Conservation (phyloP, 2,888 invertebrate genomes). For the Cyaniris semiargus region DNA sequence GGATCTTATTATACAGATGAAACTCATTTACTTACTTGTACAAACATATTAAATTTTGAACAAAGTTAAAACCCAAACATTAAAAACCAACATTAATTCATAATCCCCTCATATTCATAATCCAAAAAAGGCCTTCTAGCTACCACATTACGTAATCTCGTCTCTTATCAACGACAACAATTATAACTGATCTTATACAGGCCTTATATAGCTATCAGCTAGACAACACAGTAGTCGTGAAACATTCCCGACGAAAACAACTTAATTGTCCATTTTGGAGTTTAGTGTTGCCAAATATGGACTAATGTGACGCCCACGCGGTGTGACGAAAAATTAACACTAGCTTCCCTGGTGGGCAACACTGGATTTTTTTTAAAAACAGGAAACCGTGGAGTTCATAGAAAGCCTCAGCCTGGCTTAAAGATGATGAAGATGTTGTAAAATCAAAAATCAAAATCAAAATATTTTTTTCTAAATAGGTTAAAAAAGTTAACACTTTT, state of each 20-base stretch:
- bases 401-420: too few relatives aligned
- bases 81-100: neutral
- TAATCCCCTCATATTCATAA: neutral
- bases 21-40: too few relatives aligned
- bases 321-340: neutral
- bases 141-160: constrained; percentile 19
- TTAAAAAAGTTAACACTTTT: too few relatives aligned
- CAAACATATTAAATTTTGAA: too few relatives aligned
- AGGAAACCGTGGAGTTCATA: neutral
- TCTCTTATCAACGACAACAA: constrained; percentile 23
- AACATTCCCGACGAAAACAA: constrained; percentile 56
- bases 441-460: too few relatives aligned
- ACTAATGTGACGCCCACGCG: neutral
- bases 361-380: neutral
- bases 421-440: too few relatives aligned
- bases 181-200: constrained; percentile 27
- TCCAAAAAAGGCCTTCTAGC: neutral
- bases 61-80: neutral
- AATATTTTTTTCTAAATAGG: too few relatives aligned
- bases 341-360: neutral
- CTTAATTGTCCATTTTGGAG: constrained; percentile 47
- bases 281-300: constrained; percentile 15
- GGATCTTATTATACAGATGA: too few relatives aligned
- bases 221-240: constrained; percentile 54
- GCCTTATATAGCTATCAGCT: constrained; percentile 41